Percentiles rank a stretch among this genome's conserved stretches.
phyloP scores from a whole-genome alignment of 2,797 vertebrate genomes.

The Eremophila alpestris region DNA sequence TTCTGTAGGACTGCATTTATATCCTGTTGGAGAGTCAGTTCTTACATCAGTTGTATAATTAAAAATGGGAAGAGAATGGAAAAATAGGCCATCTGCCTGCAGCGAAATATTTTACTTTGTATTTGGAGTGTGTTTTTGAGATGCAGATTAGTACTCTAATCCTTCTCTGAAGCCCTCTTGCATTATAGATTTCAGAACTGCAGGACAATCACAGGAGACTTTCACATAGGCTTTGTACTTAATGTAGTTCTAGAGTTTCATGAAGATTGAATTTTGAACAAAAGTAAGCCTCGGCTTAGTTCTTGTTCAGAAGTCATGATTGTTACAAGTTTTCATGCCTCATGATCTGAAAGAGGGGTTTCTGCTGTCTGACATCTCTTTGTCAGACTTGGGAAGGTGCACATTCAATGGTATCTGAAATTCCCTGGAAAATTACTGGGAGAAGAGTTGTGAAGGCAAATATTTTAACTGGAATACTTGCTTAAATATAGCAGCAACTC shows the following conservation, averaged over 20 bases:
- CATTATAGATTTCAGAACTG: background rate
- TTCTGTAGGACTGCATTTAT: background rate
- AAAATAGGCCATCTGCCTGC: background rate
- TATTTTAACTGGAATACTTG: background rate
- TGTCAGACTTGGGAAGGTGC: background rate
- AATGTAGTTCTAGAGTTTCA: background rate
- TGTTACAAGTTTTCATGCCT: background rate
- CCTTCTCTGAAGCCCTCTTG: background rate
- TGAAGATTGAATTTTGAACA: background rate
- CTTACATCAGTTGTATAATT: background rate
- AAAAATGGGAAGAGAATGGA: background rate
- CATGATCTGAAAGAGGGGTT: accelerated
- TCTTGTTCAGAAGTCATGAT: background rate
- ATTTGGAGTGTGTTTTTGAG: background rate
- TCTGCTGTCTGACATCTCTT: background rate
- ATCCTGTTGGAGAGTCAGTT: background rate
- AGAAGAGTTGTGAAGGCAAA: background rate
- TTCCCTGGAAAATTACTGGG: background rate
- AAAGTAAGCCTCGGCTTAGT: background rate
- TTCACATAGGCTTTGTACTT: background rate
- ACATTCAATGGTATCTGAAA: background rate
- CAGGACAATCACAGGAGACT: background rate
- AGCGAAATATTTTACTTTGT: background rate
- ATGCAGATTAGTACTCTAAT: background rate
- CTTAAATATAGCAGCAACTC: background rate